Evolutionary conservation across 2,113 vertebrate genomes (phyloP).

Genomic region (Aegotheles bennettii): DNA sequence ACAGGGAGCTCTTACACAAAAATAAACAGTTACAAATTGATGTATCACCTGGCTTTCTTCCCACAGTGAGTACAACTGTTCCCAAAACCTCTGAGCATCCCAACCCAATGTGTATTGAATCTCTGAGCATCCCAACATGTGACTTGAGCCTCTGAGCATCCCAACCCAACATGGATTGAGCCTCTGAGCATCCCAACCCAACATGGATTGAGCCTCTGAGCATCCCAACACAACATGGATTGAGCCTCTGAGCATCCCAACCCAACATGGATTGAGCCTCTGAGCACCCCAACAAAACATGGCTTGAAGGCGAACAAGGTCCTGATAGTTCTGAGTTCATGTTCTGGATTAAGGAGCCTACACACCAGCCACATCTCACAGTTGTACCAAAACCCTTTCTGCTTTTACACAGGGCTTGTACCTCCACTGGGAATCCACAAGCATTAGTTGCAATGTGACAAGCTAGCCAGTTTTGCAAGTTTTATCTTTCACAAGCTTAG

Average conservation of each 20-base stretch:
- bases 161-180: background rate
- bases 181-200: background rate
- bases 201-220: background rate
- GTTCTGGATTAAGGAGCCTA: background rate
- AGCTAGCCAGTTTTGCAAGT: background rate
- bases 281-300: background rate
- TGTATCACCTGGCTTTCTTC: background rate
- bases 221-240: background rate
- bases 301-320: background rate
- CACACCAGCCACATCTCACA: background rate
- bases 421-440: background rate
- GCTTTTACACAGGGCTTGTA: background rate
- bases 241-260: background rate
- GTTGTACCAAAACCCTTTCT: background rate
- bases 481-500: background rate
- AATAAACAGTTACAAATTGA: background rate
- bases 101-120: background rate
- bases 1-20: background rate
- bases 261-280: background rate
- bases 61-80: background rate
- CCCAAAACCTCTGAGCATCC: background rate
- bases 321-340: too few species aligned
- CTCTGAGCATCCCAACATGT: background rate
- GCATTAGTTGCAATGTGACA: background rate
- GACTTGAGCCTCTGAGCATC: background rate